phyloP scores from a whole-genome alignment of 1,140 invertebrate species.

The Pogonognathellus flavescens region DNA sequence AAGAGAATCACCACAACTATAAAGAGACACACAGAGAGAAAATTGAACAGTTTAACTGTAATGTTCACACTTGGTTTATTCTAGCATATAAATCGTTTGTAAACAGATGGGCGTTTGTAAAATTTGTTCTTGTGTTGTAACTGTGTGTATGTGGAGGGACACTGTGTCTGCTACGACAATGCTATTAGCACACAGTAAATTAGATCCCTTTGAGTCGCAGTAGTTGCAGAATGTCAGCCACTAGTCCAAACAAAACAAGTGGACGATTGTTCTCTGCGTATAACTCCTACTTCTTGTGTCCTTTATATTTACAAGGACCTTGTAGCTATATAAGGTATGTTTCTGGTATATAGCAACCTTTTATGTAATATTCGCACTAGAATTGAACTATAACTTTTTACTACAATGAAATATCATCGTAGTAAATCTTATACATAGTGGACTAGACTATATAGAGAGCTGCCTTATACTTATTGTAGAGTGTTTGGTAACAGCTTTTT shows the following conservation, averaged over 20 bases:
- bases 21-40: background rate
- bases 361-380: too few species aligned
- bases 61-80: too few species aligned
- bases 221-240: background rate
- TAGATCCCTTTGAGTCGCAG: background rate
- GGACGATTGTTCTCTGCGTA: background rate
- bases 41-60: background rate
- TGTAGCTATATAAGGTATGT: background rate
- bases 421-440: too few species aligned
- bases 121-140: conserved; percentile 25
- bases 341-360: too few species aligned
- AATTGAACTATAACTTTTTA: too few species aligned
- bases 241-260: background rate
- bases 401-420: too few species aligned
- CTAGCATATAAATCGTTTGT: conserved; percentile 2
- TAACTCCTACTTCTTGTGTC: background rate
- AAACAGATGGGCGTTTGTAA: conserved; percentile 28
- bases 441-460: too few species aligned
- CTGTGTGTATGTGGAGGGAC: conserved; percentile 3
- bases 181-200: background rate
- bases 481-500: too few species aligned
- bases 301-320: background rate
- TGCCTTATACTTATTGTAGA: too few species aligned
- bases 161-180: background rate
- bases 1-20: background rate